Conservation (phyloP, 2,888 invertebrate species). For the Leuctra nigra region DNA sequence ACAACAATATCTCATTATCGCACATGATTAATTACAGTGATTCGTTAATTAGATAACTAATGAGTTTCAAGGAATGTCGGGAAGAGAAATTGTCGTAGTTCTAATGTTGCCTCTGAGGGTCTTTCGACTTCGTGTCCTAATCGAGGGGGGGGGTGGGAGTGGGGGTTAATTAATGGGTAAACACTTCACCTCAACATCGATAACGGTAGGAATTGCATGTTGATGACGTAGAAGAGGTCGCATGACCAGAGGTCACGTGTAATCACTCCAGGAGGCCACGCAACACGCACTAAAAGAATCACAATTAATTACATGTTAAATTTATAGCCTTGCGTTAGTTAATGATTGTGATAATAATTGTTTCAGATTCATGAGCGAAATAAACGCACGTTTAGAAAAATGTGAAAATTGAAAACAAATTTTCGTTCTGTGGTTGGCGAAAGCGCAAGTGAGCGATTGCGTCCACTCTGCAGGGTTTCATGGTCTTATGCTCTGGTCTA, state of each 20-base stretch:
- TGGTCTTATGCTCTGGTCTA: no score
- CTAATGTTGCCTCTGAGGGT: neutral
- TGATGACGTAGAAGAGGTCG: neutral
- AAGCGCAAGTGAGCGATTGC: no score
- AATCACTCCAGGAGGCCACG: neutral
- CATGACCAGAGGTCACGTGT: conserved; percentile 1
- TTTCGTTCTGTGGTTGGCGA: no score
- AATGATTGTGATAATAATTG: no score
- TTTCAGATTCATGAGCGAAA: no score
- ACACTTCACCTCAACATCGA: neutral
- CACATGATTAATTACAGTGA: conserved; percentile 12
- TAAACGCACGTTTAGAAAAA: no score
- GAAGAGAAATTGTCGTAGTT: conserved; percentile 13
- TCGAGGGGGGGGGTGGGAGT: no score
- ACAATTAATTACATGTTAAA: conserved; percentile 5
- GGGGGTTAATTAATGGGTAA: neutral
- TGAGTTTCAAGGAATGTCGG: conserved; percentile 17
- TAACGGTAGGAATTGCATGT: neutral
- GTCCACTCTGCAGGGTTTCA: no score
- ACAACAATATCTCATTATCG: conserved; percentile 16
- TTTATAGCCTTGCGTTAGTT: no score
- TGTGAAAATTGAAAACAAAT: no score
- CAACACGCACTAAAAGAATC: conserved; percentile 10
- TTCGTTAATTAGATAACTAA: conserved; percentile 19
- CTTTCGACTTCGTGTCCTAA: neutral